Conservation (phyloP, 2,888 invertebrate species). For the Epirrhoe tristata region DNA sequence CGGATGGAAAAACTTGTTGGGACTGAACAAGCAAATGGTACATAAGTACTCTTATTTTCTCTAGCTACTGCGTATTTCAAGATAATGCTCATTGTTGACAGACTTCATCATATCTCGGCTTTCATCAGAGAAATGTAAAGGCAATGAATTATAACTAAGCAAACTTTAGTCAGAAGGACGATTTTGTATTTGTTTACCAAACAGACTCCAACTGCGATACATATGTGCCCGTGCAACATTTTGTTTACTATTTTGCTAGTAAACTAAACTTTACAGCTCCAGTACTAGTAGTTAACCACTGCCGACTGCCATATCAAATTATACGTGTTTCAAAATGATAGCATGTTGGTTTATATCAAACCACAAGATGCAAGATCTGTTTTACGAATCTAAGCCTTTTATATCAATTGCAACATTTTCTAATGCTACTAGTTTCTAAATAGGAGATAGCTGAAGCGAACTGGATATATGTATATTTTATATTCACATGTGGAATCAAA, state of each 20-base stretch:
- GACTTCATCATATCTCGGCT: conserved; percentile 55
- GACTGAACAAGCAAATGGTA: background rate
- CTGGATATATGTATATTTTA: background rate
- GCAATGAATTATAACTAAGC: conserved; percentile 50
- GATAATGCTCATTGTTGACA: conserved; percentile 55
- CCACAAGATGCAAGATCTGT: conserved; percentile 15
- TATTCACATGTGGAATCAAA: background rate
- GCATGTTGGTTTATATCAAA: conserved; percentile 17
- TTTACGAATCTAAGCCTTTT: background rate
- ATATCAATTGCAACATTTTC: background rate
- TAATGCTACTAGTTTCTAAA: background rate
- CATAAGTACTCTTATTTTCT: conserved; percentile 21
- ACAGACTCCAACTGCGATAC: conserved; percentile 66
- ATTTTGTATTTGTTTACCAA: conserved; percentile 63
- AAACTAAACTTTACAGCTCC: conserved; percentile 44
- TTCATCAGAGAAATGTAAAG: conserved; percentile 54
- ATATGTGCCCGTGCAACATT: conserved; percentile 61
- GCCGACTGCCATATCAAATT: conserved; percentile 25
- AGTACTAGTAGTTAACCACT: conserved; percentile 29
- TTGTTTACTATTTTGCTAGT: conserved; percentile 58
- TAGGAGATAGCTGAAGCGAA: background rate
- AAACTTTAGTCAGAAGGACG: conserved; percentile 46
- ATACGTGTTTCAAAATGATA: conserved; percentile 21
- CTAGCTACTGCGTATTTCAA: conserved; percentile 55
- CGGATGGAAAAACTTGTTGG: background rate